Percentiles rank a stretch among this genome's conserved stretches.
These are phyloP conservation scores for Drosophila meridiana DNA, from an alignment of 2,888 invertebrate species.

Conservation along the genomic window DNA sequence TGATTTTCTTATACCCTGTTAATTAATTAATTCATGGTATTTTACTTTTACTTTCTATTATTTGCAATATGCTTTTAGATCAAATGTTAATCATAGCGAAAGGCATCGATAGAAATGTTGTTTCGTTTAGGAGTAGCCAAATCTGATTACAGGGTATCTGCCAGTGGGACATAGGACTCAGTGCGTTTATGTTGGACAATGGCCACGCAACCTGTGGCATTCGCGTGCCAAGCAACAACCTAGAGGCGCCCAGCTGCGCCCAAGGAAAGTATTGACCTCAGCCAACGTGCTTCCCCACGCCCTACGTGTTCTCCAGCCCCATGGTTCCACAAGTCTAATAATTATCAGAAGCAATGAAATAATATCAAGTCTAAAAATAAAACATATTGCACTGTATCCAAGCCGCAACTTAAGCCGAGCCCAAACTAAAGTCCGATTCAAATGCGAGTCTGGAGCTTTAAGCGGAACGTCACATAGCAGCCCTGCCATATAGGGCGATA, in stretches of 20 bases:
- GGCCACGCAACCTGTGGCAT: conserved; percentile 45
- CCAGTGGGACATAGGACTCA: neutral
- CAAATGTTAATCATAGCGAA: no score
- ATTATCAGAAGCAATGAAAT: neutral
- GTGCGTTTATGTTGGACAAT: neutral
- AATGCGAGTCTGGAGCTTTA: neutral
- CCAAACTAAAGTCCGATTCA: neutral
- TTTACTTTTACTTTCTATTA: no score
- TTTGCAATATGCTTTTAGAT: no score
- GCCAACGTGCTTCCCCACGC: neutral
- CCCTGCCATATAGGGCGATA: neutral
- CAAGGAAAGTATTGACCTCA: conserved; percentile 1
- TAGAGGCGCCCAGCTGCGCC: neutral
- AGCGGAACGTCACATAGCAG: neutral
- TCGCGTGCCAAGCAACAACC: conserved; percentile 28
- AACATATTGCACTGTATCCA: neutral
- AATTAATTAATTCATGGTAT: neutral
- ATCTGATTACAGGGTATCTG: neutral
- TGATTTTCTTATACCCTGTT: neutral
- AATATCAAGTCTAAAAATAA: neutral
- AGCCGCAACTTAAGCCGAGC: neutral
- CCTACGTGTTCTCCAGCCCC: neutral
- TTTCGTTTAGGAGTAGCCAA: neutral
- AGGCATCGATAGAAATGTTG: neutral
- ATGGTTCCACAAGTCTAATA: neutral